Evolutionary conservation across 2,797 vertebrate genomes (phyloP), one percentile per base, ranked within the genome.

Genomic region (Leptodactylus fallax): DNA sequence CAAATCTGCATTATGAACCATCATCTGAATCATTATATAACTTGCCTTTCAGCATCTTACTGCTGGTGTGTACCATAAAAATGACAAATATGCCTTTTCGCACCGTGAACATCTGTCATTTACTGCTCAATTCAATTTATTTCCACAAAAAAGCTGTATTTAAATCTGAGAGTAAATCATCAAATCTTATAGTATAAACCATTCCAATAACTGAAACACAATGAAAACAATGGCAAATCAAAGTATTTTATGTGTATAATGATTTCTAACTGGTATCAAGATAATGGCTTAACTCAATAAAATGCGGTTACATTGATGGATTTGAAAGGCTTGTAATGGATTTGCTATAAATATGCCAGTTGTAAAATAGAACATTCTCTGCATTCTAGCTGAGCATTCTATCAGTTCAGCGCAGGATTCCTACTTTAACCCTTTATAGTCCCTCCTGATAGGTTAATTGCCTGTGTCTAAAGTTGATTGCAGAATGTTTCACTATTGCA

Each of bases 211-310:
- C 36, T 77, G 36, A 36, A 60, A 49, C 58, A 85, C 83, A 85
- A 85, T 61, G 47, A 85, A 77, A 85, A 78, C 83, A 85, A 85
- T 85, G 83, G 58, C 21, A 85, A 85, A 85, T 85, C 72, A 63
- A 77, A 85, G 83, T 85, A 77, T 78, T 85, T 78, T 85, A 85
- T 85, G 83, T 78, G 56, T 25, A 17, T 23, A 77, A 77, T 85
- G 83, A 85, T 85, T 85, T 85, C 83, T 85, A 85, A 85, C 83
- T 76, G 83, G 71, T 85, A 85, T 45, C 45, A 27, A 63, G 83
- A 85, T 85, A 85, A 85, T 85, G 83, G 56, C 72, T 76, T 78
- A 85, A 85, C 83, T 85, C 83, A 85, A 61, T 85, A 85, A 85
- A 85, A 49, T 53, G 72, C 45, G 49, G 71, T 77, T 85, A 76